Evolutionary conservation across 1,140 invertebrate species (phyloP).

Genomic region (Thaumetopoea pityocampa): DNA sequence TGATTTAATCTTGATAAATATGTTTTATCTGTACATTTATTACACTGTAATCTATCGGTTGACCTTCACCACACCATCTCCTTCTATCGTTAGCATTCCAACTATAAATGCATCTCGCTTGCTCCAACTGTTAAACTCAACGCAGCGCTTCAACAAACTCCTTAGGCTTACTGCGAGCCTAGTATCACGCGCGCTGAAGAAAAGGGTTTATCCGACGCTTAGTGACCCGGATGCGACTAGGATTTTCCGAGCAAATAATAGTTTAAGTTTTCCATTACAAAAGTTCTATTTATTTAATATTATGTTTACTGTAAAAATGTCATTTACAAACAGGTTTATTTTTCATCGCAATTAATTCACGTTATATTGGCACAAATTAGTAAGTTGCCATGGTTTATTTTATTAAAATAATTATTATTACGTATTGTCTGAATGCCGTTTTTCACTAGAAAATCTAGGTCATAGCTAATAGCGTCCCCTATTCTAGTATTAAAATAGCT

Average conservation of each 20-base stretch:
- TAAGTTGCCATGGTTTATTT: too few species aligned
- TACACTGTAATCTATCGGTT: conserved; percentile 58
- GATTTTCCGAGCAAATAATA: conserved; percentile 53
- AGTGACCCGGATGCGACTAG: conserved; percentile 53
- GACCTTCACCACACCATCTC: conserved; percentile 60
- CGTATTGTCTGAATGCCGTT: conserved; percentile 42
- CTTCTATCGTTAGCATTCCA: conserved; percentile 57
- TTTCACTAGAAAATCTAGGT: conserved; percentile 52
- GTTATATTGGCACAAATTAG: too few species aligned
- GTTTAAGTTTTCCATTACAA: conserved; percentile 49
- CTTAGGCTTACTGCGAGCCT: conserved; percentile 52
- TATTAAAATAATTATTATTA: too few species aligned
- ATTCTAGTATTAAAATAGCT: conserved; percentile 54
- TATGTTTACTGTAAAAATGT: too few species aligned
- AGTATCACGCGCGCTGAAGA: conserved; percentile 75
- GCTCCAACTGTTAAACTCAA: conserved; percentile 24
- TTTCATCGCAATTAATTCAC: too few species aligned
- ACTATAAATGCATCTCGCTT: conserved; percentile 49
- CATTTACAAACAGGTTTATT: too few species aligned
- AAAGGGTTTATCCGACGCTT: conserved; percentile 75
- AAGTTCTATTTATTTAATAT: conserved; percentile 26
- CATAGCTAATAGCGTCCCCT: conserved; percentile 46
- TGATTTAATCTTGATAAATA: conserved; percentile 10
- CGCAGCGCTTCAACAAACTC: conserved; percentile 44
- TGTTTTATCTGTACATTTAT: conserved; percentile 25